A percentile compares a stretch with the other conserved stretches of the same genome.
phyloP scores from a whole-genome alignment of 2,113 vertebrate species.

The Etheostoma spectabile region DNA sequence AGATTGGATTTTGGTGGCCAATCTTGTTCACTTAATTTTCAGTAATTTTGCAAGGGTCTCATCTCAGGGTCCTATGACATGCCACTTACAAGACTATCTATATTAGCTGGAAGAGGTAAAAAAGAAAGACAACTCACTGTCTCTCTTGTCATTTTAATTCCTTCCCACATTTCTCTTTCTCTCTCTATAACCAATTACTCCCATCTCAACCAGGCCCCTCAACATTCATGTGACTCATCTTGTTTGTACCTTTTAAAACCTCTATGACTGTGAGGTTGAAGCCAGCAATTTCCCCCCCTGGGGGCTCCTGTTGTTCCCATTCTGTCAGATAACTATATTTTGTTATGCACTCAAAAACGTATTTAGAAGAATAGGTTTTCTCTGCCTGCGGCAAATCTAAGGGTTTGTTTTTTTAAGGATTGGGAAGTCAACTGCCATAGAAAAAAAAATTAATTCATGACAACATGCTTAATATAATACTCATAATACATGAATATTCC shows the following conservation, averaged over 20 bases:
- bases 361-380: slow-evolving; percentile 13
- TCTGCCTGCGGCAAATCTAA: not conserved
- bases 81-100: slow-evolving; percentile 63
- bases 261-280: slow-evolving; percentile 30
- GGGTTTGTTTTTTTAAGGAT: slow-evolving; percentile 11
- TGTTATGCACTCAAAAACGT: slow-evolving; percentile 42
- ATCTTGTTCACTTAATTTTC: slow-evolving; percentile 79
- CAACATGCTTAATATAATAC: slow-evolving; percentile 1
- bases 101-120: slow-evolving; percentile 11
- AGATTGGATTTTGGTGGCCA: slow-evolving; percentile 78
- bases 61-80: slow-evolving; percentile 45
- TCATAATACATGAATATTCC: slow-evolving; percentile 24
- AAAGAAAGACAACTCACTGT: slow-evolving; percentile 2
- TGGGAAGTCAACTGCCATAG: not conserved
- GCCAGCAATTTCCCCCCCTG: slow-evolving; percentile 26
- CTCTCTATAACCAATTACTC: slow-evolving; percentile 47
- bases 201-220: slow-evolving; percentile 40
- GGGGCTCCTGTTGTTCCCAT: slow-evolving; percentile 52
- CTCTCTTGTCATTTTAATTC: slow-evolving; percentile 33
- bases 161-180: slow-evolving; percentile 32
- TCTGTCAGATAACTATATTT: slow-evolving; percentile 60
- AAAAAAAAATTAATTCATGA: slow-evolving; percentile 15
- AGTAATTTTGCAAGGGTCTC: slow-evolving; percentile 64
- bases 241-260: slow-evolving; percentile 61
- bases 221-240: slow-evolving; percentile 34